A percentile compares a stretch with the other conserved stretches of the same genome.
Evolutionary conservation across 2,113 vertebrate species (phyloP).

Genomic region (Empidonax traillii): DNA sequence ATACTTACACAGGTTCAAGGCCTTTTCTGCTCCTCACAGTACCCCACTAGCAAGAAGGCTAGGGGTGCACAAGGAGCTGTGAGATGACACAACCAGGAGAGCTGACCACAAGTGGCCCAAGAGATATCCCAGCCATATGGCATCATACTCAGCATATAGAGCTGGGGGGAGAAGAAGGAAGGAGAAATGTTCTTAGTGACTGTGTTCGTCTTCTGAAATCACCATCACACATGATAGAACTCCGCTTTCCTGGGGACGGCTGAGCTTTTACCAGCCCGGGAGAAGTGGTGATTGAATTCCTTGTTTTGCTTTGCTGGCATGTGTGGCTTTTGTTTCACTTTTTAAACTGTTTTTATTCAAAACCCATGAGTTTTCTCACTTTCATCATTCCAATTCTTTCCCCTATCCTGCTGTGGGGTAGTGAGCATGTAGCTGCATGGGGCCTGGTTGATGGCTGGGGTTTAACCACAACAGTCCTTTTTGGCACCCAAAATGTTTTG

Average conservation of each 20-base stretch:
- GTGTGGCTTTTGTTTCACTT: not conserved
- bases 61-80: not conserved
- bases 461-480: not conserved
- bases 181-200: not conserved
- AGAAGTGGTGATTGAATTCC: not conserved
- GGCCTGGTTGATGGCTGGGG: not conserved
- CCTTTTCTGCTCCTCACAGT: not conserved
- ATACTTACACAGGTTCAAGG: fast-evolving
- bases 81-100: not conserved
- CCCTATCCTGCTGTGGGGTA: no score
- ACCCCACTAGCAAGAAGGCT: not conserved
- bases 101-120: not conserved
- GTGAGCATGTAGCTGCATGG: not conserved
- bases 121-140: not conserved
- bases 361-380: not conserved
- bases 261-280: not conserved
- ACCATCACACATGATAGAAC: no score
- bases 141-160: not conserved
- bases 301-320: not conserved
- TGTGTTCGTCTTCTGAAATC: not conserved
- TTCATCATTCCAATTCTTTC: not conserved
- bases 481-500: not conserved
- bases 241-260: not conserved
- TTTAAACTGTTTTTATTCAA: not conserved
- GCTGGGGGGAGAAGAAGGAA: not conserved